Conservation (phyloP, 2,888 invertebrate genomes). For the Nephrotoma appendiculata region DNA sequence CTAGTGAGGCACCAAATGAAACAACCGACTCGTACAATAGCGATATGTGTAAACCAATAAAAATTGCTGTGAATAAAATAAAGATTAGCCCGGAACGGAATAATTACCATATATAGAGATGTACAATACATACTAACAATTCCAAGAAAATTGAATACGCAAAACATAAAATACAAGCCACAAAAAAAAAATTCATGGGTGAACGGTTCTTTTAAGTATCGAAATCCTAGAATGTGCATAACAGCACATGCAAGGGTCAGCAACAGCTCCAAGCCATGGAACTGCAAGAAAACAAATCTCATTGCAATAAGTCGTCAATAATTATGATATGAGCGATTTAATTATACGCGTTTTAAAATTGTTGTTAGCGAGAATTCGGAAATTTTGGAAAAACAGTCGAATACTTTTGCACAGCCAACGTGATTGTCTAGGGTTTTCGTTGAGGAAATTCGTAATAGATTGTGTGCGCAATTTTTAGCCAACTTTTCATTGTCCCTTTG, state of each 20-base stretch:
- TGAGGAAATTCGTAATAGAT: neutral
- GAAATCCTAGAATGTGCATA: neutral
- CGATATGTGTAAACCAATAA: slow-evolving; percentile 11
- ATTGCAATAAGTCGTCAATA: neutral
- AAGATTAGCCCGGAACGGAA: neutral
- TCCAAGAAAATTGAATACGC: slow-evolving; percentile 18
- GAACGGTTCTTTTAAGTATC: slow-evolving; percentile 12
- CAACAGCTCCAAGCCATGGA: neutral
- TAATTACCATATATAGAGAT: neutral
- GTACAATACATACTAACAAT: slow-evolving; percentile 11
- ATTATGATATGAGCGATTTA: too few species aligned
- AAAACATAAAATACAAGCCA: slow-evolving; percentile 20
- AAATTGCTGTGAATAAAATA: slow-evolving; percentile 10
- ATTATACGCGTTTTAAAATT: neutral
- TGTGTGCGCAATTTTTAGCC: slow-evolving; percentile 11
- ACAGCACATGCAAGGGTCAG: neutral
- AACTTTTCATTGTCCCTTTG: slow-evolving; percentile 52
- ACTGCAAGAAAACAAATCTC: neutral
- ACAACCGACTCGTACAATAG: slow-evolving; percentile 14
- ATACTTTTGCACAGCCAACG: neutral
- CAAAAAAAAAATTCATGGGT: slow-evolving; percentile 20
- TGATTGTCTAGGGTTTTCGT: neutral
- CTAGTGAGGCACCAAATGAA: slow-evolving; percentile 13
- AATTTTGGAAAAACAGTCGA: neutral
- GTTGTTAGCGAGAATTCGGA: neutral